Evolutionary conservation across 2,888 invertebrate species (phyloP).

Genomic region (Xanthorhoe designata): DNA sequence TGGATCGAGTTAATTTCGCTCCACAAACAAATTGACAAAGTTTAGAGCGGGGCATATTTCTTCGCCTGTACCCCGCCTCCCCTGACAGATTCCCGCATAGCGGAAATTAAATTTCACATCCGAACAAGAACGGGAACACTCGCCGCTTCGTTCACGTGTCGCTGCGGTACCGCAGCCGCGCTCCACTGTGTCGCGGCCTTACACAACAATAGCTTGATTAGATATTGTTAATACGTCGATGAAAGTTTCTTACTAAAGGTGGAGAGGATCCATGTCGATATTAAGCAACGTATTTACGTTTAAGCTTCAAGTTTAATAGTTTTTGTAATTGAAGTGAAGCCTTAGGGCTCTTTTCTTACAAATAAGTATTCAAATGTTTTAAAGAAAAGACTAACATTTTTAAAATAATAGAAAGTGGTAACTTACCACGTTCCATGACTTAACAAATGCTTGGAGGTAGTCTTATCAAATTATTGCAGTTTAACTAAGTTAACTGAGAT

Average conservation of each 20-base stretch:
- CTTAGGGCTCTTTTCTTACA: conserved; percentile 9
- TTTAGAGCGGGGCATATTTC: conserved; percentile 85
- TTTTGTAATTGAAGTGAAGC: conserved; percentile 13
- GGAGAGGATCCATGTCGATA: conserved; percentile 37
- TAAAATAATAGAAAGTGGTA: too few relatives aligned
- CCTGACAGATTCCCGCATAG: conserved; percentile 79
- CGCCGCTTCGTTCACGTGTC: conserved; percentile 76
- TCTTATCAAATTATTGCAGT: too few relatives aligned
- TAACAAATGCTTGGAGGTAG: too few relatives aligned
- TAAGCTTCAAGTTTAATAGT: conserved; percentile 19
- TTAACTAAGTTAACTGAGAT: conserved; percentile 1
- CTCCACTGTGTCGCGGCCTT: conserved; percentile 33
- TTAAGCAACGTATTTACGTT: conserved; percentile 30
- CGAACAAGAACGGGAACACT: conserved; percentile 79
- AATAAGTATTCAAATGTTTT: too few relatives aligned
- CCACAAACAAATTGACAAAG: conserved; percentile 86
- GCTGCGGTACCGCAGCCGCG: conserved; percentile 53
- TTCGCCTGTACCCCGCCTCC: conserved; percentile 65
- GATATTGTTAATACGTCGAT: conserved; percentile 48
- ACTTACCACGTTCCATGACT: too few relatives aligned
- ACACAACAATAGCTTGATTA: conserved; percentile 63
- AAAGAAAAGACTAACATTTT: too few relatives aligned
- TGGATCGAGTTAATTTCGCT: conserved; percentile 86
- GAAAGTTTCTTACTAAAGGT: conserved; percentile 38
- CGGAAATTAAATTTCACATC: conserved; percentile 86